Evolutionary conservation across 2,888 invertebrate genomes (phyloP), one percentile per base, ranked within the genome.

Genomic region (Norana najaformis): DNA sequence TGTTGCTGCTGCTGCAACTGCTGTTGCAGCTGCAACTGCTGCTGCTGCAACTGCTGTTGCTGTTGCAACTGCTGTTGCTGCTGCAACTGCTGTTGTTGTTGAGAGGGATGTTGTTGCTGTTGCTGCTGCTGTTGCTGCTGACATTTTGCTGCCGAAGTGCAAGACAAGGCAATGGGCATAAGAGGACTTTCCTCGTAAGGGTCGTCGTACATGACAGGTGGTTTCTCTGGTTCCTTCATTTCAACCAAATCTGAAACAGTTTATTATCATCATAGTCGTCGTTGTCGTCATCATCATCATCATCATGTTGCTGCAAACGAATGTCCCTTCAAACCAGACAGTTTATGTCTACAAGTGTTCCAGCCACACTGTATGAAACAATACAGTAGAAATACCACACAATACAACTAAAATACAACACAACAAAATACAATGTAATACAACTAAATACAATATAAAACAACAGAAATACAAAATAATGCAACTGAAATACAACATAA

Each of bases 131-230:
- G 53, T 23, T 47, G 47, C 69, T 85, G 85, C 36, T 36, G 85
- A 36, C 34, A 23, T 85, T 35, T 85, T 0, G 6, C 37, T 85
- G 85, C 85, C 2, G 85, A 85, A 85, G 85, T 35, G 11, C 36
- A 85, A 23, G 85, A 37, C 37, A 85, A 85, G 37, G 85, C 37
- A 85, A 85, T 37, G 16, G 36, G 69, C 30, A 69, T 18, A 18
- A 90, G 47, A 34, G 90, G 90, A 47, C 90, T 89, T 38, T 90
- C 90, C 37, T 90, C 90, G 35, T 90, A 90, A 35, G 90, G 90
- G 53, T 90, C 90, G n/a, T 90, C 90, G 38, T 90, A 90, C 53
- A 85, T 85, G 20, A 85, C 85, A 36, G 85, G 37, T 36, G 37
- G 36, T 36, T 85, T 85, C 5, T 85, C 85, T 8, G 37, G 37